Evolutionary conservation across 2,113 vertebrate genomes (phyloP).

Genomic region (Cyprinodon variegatus): DNA sequence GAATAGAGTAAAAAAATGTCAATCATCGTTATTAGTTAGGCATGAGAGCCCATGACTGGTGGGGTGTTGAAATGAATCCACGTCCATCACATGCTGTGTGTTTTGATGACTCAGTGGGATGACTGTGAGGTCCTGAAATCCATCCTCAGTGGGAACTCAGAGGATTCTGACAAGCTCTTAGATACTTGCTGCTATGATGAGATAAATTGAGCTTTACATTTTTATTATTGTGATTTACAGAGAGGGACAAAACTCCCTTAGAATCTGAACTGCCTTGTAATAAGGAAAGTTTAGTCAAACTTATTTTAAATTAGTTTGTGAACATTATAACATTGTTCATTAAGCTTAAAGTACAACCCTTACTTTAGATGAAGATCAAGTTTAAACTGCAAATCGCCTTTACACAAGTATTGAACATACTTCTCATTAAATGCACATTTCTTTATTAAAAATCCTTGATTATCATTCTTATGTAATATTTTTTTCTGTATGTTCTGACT

Average conservation of each 20-base stretch:
- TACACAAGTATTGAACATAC: too few species aligned
- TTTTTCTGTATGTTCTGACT: too few species aligned
- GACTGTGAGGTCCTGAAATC: slow-evolving; percentile 29
- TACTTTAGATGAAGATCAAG: too few species aligned
- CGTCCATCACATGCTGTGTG: slow-evolving; percentile 31
- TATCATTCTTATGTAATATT: too few species aligned
- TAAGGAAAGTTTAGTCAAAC: neutral
- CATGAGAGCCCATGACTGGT: slow-evolving; percentile 23
- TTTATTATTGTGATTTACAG: neutral
- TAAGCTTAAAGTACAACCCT: neutral
- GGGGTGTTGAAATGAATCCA: slow-evolving; percentile 31
- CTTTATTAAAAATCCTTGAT: too few species aligned
- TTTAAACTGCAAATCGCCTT: too few species aligned
- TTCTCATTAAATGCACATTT: too few species aligned
- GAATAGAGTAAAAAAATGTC: slow-evolving; percentile 11
- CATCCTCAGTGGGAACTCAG: slow-evolving; percentile 3
- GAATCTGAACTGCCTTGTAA: neutral
- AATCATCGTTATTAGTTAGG: slow-evolving; percentile 26
- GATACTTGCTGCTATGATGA: slow-evolving; percentile 8
- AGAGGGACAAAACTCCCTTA: neutral
- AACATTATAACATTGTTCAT: neutral
- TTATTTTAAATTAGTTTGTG: neutral
- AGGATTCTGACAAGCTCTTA: slow-evolving; percentile 10
- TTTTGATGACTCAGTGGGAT: slow-evolving; percentile 30
- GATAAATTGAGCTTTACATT: neutral